Base-by-base conservation (phyloP, 2,888 invertebrate genomes). In the Tetrapedia diversipes region DNA sequence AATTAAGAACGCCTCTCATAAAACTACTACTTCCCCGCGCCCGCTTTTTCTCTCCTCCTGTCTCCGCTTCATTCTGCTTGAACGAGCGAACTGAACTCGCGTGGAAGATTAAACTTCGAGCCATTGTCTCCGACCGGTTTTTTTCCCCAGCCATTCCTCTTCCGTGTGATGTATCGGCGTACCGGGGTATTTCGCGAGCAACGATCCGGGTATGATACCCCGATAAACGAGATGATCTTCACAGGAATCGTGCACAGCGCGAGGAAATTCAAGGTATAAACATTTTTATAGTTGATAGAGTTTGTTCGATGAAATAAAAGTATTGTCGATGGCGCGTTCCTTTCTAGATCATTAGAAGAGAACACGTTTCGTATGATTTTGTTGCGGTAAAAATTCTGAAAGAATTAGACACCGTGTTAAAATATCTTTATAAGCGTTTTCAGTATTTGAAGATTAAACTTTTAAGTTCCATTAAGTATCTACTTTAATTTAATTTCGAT, bases 1-100 rank as follows among this genome's bases (percentile, higher is more conserved):
- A 60, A 72, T 80, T 83, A 83, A 78, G 83, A 80, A 81, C 78
- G 67, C 69, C 51, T 66, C 75, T 66, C 75, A 65, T 61, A 61
- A 66, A 74, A 29, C 66, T 60, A 29, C 54, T 27, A 43, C 32
- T 60, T 19, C 41, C 34, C 16, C 29, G 10, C 22, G 19, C 32
- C 60, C 34, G 19, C 22, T 27, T 14, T 29, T 29, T 24, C 53
- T 14, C 11, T 27, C n/a, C n/a, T 27, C 6, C 16, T 16, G 49
- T 22, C 16, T 19, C 7, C 4, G 19, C 37, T 49, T 41, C 43
- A 27, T 51, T 51, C n/a, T 22, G 41, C 29, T 39, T n/a, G 64
- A 45, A 51, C 51, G 56, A 37, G 32, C 29, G 41, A 51, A 16
- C 49, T 29, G 63, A 51, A 51, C 65, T 34, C 32, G 41, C 19